Base-by-base conservation (phyloP, 2,113 vertebrate species). In the Ictidomys tridecemlineatus region DNA sequence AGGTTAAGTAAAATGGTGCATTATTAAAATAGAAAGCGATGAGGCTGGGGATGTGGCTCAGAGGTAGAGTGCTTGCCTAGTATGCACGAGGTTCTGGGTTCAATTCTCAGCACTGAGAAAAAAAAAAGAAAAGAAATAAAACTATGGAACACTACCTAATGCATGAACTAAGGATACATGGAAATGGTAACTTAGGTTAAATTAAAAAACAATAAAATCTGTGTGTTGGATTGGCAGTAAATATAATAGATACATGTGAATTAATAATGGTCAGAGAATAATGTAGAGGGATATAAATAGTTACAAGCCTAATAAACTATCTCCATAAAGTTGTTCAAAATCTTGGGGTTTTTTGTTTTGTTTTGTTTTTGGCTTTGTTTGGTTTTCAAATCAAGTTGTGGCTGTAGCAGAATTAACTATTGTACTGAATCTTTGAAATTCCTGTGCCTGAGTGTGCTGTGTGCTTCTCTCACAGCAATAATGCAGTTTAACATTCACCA, bases 311-410 rank as follows among this genome's bases (percentile, higher is more conserved):
- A 77, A 37, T 91, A 51, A 51, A 24, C 5, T 94, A 84, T 89
- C 80, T 85, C 45, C 42, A 77, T 88, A 92, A 79, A 95, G 53
- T 56, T 72, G 37, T 37, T 83, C 91, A 76, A 93, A 84, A 39
- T 82, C 5, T 56, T 69, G 14, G 18, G n/a, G 0, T 67, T 11
- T 51, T 67, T 28, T 28, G 28, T 65, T 72, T 73, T 76, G n/a
- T 32, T 30, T 65, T 30, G 10, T 65, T 30, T 65, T 65, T 4
- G 10, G 53, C 51, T 58, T 58, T 58, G 56, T 22, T 58, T 58
- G 17, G 56, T 58, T 58, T 58, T 58, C 17, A 58, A 58, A 69
- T 28, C 18, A 39, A 10, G 53, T 51, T 24, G 87, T 78, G 11
- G 17, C 28, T 88, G 2, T 56, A 94, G 56, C 22, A 45, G 70